phyloP scores from a whole-genome alignment of 2,113 vertebrate genomes.

The Bujurquina vittata region DNA sequence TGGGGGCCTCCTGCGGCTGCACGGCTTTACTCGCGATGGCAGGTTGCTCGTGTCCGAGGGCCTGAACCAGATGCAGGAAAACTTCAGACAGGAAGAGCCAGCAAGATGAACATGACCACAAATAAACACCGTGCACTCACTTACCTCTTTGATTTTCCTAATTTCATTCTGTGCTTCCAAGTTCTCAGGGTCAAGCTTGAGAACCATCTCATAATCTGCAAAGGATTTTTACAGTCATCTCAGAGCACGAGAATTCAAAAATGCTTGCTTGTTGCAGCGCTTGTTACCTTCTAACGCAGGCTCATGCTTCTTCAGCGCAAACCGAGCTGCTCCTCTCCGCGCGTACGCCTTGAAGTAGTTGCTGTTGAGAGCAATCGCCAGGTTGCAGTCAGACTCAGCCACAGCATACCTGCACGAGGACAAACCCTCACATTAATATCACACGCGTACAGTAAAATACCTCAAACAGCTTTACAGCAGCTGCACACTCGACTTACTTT shows the following conservation, averaged over 20 bases:
- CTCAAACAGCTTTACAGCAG: neutral
- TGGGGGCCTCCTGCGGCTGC: constrained; percentile 22
- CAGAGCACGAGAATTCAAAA: fast-evolving
- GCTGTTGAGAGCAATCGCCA: constrained; percentile 90
- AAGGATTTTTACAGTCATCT: neutral
- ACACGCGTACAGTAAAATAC: too few relatives aligned
- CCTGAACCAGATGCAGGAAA: constrained; percentile 35
- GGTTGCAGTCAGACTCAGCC: constrained; percentile 95
- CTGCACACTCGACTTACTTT: constrained; percentile 80
- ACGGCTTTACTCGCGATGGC: neutral
- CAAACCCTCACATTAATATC: neutral
- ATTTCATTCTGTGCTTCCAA: constrained; percentile 89
- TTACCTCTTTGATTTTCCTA: constrained; percentile 87
- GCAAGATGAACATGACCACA: fast-evolving
- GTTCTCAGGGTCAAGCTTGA: constrained; percentile 88
- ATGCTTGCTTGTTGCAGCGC: too few relatives aligned
- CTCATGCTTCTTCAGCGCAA: constrained; percentile 86
- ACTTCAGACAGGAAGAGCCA: fast-evolving
- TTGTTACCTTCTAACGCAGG: constrained; percentile 87
- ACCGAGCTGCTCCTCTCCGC: constrained; percentile 87
- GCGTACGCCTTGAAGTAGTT: constrained; percentile 89
- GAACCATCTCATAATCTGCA: constrained; percentile 91
- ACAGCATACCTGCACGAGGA: constrained; percentile 84
- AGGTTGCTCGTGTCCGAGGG: neutral
- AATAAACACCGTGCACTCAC: neutral